Evolutionary conservation across 2,797 vertebrate genomes (phyloP).

Genomic region (Tarsius wallacei): DNA sequence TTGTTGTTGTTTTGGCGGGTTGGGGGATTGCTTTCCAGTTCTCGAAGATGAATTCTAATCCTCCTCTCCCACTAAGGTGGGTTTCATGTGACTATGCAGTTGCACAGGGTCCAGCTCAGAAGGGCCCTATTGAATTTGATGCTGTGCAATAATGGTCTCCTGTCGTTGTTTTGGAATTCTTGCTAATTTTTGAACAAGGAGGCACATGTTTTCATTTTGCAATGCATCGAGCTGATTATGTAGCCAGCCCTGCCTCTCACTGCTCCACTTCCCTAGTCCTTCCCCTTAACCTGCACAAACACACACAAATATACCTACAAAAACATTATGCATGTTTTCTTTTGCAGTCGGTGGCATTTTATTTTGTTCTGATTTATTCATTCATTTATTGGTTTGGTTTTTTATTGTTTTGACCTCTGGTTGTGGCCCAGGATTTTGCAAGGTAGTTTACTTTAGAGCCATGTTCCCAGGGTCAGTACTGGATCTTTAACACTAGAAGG

Average conservation of each 20-base stretch:
- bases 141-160: neutral
- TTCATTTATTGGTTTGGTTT: neutral
- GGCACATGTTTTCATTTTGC: neutral
- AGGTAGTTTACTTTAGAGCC: neutral
- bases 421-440: constrained; percentile 13
- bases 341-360: neutral
- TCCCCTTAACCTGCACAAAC: neutral
- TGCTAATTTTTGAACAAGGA: neutral
- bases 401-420: neutral
- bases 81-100: neutral
- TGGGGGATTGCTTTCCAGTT: neutral
- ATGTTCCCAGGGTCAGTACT: neutral
- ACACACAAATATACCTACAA: too few relatives aligned
- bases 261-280: neutral
- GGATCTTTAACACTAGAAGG: neutral
- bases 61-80: too few relatives aligned
- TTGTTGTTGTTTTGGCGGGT: neutral
- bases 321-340: neutral
- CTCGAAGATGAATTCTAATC: neutral
- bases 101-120: neutral
- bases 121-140: neutral
- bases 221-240: neutral
- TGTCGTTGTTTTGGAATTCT: neutral
- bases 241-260: neutral
- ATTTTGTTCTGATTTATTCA: neutral